Percentiles rank a stretch among this genome's conserved stretches.
phyloP scores from a whole-genome alignment of 2,113 vertebrate species.

The Syrrhaptes paradoxus region DNA sequence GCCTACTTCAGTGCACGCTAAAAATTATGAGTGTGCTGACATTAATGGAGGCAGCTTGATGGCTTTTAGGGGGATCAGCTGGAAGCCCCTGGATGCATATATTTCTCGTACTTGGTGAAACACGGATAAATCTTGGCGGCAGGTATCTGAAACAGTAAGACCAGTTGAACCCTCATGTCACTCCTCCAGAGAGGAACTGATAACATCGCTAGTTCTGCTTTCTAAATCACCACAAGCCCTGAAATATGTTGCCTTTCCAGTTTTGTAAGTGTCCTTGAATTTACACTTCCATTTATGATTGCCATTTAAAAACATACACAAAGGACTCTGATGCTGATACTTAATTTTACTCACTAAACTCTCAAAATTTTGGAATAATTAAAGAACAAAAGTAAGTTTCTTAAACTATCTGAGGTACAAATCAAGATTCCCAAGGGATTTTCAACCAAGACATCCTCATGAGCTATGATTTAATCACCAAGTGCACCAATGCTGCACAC shows the following conservation, averaged over 20 bases:
- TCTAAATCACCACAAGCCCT: slow-evolving; percentile 13
- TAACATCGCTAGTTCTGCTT: slow-evolving; percentile 27
- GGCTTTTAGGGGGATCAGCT: slow-evolving; percentile 19
- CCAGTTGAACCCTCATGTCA: slow-evolving; percentile 15
- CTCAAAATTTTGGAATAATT: background rate
- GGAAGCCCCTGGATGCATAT: slow-evolving; percentile 58
- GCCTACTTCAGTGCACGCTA: background rate
- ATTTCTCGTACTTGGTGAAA: slow-evolving; percentile 71
- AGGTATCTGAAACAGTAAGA: slow-evolving; percentile 7
- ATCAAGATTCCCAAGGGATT: background rate
- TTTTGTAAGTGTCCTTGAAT: background rate
- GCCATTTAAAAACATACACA: background rate
- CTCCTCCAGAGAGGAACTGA: slow-evolving; percentile 2
- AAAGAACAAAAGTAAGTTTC: background rate
- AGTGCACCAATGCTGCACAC: background rate
- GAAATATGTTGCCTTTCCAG: background rate
- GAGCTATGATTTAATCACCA: background rate
- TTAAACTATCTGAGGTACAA: background rate
- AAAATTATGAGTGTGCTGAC: slow-evolving; percentile 71
- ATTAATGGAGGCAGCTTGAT: slow-evolving; percentile 58
- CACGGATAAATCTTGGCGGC: slow-evolving; percentile 72
- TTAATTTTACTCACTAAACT: background rate
- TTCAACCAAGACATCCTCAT: background rate
- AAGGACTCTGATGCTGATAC: background rate
- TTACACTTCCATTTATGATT: background rate